A percentile compares a stretch with the other conserved stretches of the same genome.
These are phyloP conservation scores for Coluber constrictor DNA, from an alignment of 2,797 vertebrate genomes.

Conservation along the genomic window DNA sequence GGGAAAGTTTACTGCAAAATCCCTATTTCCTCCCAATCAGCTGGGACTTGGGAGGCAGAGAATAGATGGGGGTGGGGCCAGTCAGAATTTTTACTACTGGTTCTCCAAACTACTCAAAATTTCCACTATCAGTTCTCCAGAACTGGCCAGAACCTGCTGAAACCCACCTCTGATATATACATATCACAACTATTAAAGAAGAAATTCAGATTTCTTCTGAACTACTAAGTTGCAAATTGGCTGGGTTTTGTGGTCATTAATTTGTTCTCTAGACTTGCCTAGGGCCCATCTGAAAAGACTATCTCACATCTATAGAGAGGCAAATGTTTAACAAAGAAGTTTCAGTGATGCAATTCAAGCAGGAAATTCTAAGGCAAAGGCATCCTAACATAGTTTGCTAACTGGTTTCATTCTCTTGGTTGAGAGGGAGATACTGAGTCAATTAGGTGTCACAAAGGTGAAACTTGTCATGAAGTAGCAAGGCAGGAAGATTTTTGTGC, in stretches of 20 bases:
- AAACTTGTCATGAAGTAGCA: background rate
- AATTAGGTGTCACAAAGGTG: conserved; percentile 15
- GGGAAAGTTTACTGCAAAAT: too few species aligned
- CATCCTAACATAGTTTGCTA: conserved; percentile 2
- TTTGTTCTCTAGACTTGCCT: background rate
- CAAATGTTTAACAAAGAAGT: background rate
- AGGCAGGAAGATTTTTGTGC: conserved; percentile 12
- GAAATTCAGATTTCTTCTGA: background rate
- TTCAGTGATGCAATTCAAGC: background rate
- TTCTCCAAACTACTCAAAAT: too few species aligned
- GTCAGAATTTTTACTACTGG: too few species aligned
- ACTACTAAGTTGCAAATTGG: conserved; percentile 40
- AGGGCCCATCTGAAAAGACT: background rate
- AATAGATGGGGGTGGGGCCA: too few species aligned
- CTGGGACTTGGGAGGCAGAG: too few species aligned
- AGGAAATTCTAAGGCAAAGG: conserved; percentile 17
- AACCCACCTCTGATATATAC: background rate
- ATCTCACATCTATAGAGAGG: background rate
- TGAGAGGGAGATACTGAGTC: background rate
- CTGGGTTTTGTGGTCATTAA: background rate
- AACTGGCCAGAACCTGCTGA: too few species aligned
- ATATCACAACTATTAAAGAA: background rate
- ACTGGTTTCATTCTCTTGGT: conserved; percentile 6
- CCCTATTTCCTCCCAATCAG: too few species aligned
- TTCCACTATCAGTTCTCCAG: too few species aligned